Evolutionary conservation across 2,888 invertebrate species (phyloP), one percentile per base, ranked within the genome.

Genomic region (Actias luna): DNA sequence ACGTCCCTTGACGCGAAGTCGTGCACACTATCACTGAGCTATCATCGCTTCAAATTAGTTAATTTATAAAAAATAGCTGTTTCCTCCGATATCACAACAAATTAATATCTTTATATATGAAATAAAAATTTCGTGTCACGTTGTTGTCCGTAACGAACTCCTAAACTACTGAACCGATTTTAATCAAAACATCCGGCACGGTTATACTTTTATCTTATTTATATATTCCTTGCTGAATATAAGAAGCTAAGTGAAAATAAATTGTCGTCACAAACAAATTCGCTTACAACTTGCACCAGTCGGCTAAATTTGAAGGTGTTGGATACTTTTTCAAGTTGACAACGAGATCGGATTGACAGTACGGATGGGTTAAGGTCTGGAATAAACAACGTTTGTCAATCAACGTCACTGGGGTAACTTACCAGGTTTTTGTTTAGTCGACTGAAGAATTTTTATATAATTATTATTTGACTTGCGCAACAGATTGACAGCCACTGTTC

Each of bases 341-440:
- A 80, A 72, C 77, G 73, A 73, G 78, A 78, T 75, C 63, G 70
- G 83, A 85, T 82, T 87, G 87, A 87, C 88, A 87, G 82, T 74
- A 69, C 65, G 69, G 77, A 80, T 82, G 75, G 78, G 82, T 78
- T 80, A 69, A 78, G 77, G 78, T 76, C 77, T 76, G 74, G 79
- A 77, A 78, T 74, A 69, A 68, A 76, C 78, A 82, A 78, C 79
- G 82, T 83, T 85, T 84, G 82, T 81, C 80, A 84, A 84, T 86
- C 83, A 83, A 78, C 73, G 64, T 70, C 67, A 69, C 72, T 70
- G 67, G 72, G 46, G 75, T 73, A 70, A 71, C 67, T 69, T 69
- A 71, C 74, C 55, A 65, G n/a, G 71, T 77, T 76, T 77, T 77
- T 76, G 69, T 73, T 60, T 59, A 42, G 63, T 61, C 73, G 69